A percentile compares a stretch with the other conserved stretches of the same genome.
Evolutionary conservation across 2,113 vertebrate genomes (phyloP).

Genomic region (Ammospiza nelsoni): DNA sequence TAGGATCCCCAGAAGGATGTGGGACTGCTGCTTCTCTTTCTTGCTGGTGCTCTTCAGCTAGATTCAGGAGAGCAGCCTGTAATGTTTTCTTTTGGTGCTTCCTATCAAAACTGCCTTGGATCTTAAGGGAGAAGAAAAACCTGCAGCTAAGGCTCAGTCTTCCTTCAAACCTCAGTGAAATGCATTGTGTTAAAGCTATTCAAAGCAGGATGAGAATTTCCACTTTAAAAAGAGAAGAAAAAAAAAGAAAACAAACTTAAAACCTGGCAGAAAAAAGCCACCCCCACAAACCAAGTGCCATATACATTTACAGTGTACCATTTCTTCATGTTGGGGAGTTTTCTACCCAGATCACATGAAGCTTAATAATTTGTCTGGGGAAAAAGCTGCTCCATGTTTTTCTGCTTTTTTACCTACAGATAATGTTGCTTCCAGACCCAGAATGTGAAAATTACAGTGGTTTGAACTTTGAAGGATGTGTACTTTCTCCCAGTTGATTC

Average conservation of each 20-base stretch:
- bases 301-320: rapidly evolving
- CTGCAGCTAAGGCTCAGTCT: neutral
- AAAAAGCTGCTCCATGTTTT: neutral
- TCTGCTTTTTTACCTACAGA: neutral
- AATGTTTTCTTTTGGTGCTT: neutral
- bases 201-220: neutral
- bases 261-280: neutral
- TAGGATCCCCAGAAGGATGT: neutral
- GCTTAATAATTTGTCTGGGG: neutral
- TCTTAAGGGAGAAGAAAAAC: neutral
- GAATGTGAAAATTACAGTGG: neutral
- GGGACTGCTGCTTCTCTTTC: neutral
- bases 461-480: neutral
- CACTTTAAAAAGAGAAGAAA: neutral
- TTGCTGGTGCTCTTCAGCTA: neutral
- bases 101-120: neutral
- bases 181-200: neutral
- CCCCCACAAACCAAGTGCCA: neutral
- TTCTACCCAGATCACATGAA: neutral
- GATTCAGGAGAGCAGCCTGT: neutral
- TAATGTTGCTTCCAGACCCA: neutral
- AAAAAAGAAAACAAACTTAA: neutral
- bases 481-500: neutral
- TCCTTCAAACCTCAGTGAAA: neutral
- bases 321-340: neutral